phyloP scores from a whole-genome alignment of 2,888 invertebrate genomes.

The Nipponacmea schrenckii region DNA sequence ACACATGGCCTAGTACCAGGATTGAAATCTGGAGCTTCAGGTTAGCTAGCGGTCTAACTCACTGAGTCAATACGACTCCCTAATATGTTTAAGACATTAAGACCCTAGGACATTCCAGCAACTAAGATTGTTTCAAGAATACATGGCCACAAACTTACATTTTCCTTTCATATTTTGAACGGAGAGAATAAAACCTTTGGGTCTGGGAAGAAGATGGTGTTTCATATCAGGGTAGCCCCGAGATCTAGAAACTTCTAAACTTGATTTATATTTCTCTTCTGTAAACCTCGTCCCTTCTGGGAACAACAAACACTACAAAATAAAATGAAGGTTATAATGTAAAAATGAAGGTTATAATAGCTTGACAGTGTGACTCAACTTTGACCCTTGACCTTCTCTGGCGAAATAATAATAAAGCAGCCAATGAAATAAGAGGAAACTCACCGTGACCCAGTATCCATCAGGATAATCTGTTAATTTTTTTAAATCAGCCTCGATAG shows the following conservation, averaged over 20 bases:
- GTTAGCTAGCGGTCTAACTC: no score
- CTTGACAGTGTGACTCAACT: no score
- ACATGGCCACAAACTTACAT: no score
- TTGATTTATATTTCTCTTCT: slow-evolving; percentile 84
- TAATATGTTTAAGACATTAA: no score
- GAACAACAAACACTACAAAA: slow-evolving; percentile 80
- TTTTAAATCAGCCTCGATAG: slow-evolving; percentile 82
- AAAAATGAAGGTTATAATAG: no score
- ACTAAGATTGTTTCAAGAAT: no score
- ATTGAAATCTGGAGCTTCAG: no score
- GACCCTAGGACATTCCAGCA: no score
- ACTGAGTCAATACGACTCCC: no score
- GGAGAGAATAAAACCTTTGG: slow-evolving; percentile 92
- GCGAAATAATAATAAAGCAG: not conserved
- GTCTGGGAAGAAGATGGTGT: slow-evolving; percentile 91
- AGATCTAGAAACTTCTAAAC: slow-evolving; percentile 86
- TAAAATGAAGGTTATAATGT: not conserved
- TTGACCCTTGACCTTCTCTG: not conserved
- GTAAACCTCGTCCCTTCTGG: slow-evolving; percentile 96
- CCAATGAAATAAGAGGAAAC: slow-evolving; percentile 66
- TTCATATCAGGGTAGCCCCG: slow-evolving; percentile 86
- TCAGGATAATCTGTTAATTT: slow-evolving; percentile 85
- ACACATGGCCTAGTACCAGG: no score
- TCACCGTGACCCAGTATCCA: slow-evolving; percentile 80
- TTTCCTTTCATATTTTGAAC: slow-evolving; percentile 80